These are phyloP conservation scores for Emydura subglobosa DNA, from an alignment of 2,113 vertebrate genomes.

Conservation along the genomic window DNA sequence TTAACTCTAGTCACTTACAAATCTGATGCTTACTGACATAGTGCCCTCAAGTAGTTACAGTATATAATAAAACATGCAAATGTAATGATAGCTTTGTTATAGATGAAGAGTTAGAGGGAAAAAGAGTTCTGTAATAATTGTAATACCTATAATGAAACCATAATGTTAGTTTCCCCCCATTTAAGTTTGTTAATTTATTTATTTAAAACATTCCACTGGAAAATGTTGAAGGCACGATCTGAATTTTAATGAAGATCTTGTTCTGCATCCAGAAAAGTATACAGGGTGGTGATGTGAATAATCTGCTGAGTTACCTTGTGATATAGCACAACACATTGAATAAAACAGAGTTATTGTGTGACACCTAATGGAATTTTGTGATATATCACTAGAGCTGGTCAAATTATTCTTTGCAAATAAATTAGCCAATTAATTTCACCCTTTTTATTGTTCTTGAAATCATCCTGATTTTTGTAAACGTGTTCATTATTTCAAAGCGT, in stretches of 20 bases:
- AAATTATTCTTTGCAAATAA: neutral
- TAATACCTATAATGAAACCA: slow-evolving; percentile 46
- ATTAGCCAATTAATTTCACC: neutral
- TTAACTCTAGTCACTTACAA: slow-evolving; percentile 73
- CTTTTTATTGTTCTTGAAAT: neutral
- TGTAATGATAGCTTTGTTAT: slow-evolving; percentile 48
- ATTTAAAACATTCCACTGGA: slow-evolving; percentile 44
- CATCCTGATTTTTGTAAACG: neutral
- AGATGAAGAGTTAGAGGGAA: slow-evolving; percentile 15
- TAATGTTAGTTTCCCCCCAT: slow-evolving; percentile 45
- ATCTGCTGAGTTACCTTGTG: neutral
- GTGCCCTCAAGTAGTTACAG: slow-evolving; percentile 52
- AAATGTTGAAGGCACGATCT: slow-evolving; percentile 22
- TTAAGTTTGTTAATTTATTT: slow-evolving; percentile 59
- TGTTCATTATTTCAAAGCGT: neutral
- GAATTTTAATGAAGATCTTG: slow-evolving; percentile 56
- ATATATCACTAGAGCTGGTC: neutral
- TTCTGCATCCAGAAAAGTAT: slow-evolving; percentile 11
- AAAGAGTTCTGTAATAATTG: slow-evolving; percentile 51
- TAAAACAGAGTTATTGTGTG: neutral
- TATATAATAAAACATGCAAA: slow-evolving; percentile 69
- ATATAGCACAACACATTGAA: neutral
- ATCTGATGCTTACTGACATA: slow-evolving; percentile 71
- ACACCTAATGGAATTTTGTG: neutral
- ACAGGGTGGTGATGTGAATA: neutral